A percentile compares a stretch with the other conserved stretches of the same genome.
These are phyloP conservation scores for Lophotriccus pileatus DNA, from an alignment of 2,797 vertebrate genomes.

Conservation along the genomic window DNA sequence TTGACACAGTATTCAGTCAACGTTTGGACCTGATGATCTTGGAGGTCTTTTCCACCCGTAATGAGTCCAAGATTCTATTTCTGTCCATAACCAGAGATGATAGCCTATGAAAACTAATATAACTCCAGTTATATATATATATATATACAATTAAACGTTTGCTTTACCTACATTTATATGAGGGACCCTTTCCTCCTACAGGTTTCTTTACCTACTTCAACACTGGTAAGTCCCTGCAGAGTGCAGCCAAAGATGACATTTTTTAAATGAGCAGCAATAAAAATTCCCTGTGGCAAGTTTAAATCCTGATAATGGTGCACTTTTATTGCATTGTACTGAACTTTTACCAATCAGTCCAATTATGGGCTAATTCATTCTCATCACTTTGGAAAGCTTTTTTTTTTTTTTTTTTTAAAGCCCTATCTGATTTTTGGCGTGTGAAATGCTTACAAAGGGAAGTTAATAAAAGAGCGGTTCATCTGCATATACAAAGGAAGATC, in stretches of 20 bases:
- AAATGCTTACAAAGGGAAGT: slow-evolving; percentile 64
- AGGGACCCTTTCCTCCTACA: not conserved
- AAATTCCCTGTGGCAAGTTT: slow-evolving; percentile 18
- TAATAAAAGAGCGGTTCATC: slow-evolving; percentile 59
- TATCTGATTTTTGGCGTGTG: slow-evolving; percentile 62
- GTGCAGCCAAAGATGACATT: not conserved
- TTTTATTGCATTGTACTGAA: slow-evolving; percentile 49
- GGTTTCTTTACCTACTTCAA: not conserved
- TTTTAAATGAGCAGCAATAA: slow-evolving; percentile 29
- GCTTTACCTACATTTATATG: not conserved
- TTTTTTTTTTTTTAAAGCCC: slow-evolving; percentile 8
- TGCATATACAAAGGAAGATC: slow-evolving; percentile 59
- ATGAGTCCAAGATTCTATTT: not conserved
- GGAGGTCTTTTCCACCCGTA: not conserved
- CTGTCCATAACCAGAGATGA: not conserved
- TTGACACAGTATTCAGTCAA: not conserved
- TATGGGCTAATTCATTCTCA: slow-evolving; percentile 56
- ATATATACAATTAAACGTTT: not conserved
- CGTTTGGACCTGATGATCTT: not conserved
- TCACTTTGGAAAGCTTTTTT: slow-evolving; percentile 30
- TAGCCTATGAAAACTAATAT: not conserved
- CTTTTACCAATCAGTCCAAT: slow-evolving; percentile 54
- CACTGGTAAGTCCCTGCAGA: not conserved
- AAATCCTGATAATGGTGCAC: slow-evolving; percentile 28
- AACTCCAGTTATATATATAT: not conserved